Evolutionary conservation across 2,113 vertebrate genomes (phyloP).

Genomic region (Ariopsis seemanni): DNA sequence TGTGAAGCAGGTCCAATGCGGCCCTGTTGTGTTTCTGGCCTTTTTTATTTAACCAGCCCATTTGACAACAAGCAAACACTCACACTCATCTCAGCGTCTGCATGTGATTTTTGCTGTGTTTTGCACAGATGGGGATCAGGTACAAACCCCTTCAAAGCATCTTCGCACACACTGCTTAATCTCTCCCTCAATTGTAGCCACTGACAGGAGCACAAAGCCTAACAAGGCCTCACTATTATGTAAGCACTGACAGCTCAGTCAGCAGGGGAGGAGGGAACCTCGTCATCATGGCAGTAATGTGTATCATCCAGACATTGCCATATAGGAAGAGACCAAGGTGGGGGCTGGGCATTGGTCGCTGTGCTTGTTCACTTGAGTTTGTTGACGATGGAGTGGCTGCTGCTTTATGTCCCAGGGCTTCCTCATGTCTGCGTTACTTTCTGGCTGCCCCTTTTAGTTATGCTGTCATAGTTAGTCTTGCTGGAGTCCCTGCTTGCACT

Average conservation of each 20-base stretch:
- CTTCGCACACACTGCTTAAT: constrained; percentile 70
- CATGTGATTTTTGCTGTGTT: constrained; percentile 61
- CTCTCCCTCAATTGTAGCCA: constrained; percentile 73
- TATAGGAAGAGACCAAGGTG: constrained; percentile 58
- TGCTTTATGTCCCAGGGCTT: too few species aligned
- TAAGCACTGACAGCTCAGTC: constrained; percentile 77
- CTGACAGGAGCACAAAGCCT: constrained; percentile 75
- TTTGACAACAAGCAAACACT: constrained; percentile 34
- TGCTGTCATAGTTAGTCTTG: too few species aligned
- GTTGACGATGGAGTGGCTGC: too few species aligned
- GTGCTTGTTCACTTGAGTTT: too few species aligned
- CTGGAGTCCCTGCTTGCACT: too few species aligned
- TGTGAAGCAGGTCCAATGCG: neutral
- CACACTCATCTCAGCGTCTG: constrained; percentile 54
- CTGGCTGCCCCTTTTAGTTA: too few species aligned
- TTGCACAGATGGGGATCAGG: constrained; percentile 69
- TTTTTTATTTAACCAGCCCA: neutral
- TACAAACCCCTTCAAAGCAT: constrained; percentile 69
- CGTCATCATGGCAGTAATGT: constrained; percentile 72
- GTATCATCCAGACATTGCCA: constrained; percentile 70
- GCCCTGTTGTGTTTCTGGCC: neutral
- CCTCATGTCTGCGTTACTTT: too few species aligned
- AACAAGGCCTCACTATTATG: constrained; percentile 76
- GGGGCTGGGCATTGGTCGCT: constrained; percentile 35
- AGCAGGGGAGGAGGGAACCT: constrained; percentile 62